Conservation (phyloP, 2,797 vertebrate genomes). For the Sphaeramia orbicularis region DNA sequence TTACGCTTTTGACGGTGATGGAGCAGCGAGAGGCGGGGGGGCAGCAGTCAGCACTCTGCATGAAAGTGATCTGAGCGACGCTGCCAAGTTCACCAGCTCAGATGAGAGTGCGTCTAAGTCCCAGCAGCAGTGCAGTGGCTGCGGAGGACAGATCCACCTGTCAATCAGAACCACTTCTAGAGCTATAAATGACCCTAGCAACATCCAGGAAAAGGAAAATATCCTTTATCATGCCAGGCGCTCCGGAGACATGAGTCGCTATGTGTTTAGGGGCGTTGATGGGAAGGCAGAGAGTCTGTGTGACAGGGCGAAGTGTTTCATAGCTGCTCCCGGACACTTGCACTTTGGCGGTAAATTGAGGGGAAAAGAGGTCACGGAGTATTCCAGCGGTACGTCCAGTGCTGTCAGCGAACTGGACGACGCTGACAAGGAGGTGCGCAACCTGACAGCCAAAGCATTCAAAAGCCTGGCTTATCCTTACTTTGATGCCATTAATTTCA, state of each 20-base stretch:
- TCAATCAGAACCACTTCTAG: constrained; percentile 94
- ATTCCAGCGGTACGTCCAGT: constrained; percentile 91
- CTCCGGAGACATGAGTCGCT: constrained; percentile 89
- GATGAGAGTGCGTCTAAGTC: constrained; percentile 77
- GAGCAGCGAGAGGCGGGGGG: constrained; percentile 47
- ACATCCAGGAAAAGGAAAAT: constrained; percentile 87
- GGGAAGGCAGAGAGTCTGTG: constrained; percentile 77
- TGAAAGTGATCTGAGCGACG: constrained; percentile 82
- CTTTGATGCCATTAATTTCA: constrained; percentile 90
- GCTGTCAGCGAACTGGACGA: constrained; percentile 94
- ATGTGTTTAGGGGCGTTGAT: constrained; percentile 85
- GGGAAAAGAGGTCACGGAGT: constrained; percentile 84
- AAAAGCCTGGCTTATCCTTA: constrained; percentile 94
- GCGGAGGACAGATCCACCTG: constrained; percentile 92
- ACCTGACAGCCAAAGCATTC: constrained; percentile 92
- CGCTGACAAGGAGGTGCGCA: constrained; percentile 96
- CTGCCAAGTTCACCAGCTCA: constrained; percentile 73
- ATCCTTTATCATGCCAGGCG: constrained; percentile 86
- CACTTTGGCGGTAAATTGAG: constrained; percentile 83
- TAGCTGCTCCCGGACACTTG: constrained; percentile 88
- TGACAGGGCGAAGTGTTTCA: constrained; percentile 82
- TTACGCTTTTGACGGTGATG: constrained; percentile 89
- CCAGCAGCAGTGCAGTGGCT: constrained; percentile 62
- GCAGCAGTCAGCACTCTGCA: constrained; percentile 85
- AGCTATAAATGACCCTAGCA: constrained; percentile 94